These are phyloP conservation scores for Geotrypetes seraphini DNA, from an alignment of 2,797 vertebrate species.

Conservation along the genomic window DNA sequence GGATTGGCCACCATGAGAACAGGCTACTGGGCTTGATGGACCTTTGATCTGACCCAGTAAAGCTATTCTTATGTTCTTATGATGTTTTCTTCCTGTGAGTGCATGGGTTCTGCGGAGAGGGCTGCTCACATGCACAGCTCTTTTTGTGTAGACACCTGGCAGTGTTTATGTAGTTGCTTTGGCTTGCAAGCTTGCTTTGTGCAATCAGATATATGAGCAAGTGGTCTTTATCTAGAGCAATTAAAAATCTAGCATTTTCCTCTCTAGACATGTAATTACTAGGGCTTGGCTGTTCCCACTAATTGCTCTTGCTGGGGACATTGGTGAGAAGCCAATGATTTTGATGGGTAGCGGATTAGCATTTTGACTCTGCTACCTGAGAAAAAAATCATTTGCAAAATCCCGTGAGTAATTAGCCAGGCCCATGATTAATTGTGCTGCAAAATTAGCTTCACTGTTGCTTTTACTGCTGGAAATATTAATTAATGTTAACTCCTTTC, in stretches of 20 bases:
- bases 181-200: conserved; percentile 61
- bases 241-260: conserved; percentile 83
- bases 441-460: conserved; percentile 97
- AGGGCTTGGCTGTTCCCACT: conserved; percentile 80
- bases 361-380: conserved; percentile 76
- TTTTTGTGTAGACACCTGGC: conserved; percentile 86
- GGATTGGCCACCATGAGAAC: too few species aligned
- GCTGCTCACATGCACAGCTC: conserved; percentile 57
- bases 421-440: conserved; percentile 99
- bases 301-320: conserved; percentile 93
- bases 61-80: too few species aligned
- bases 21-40: too few species aligned
- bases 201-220: conserved; percentile 79
- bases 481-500: conserved; percentile 97
- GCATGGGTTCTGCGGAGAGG: conserved; percentile 49
- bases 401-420: conserved; percentile 98
- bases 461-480: conserved; percentile 98
- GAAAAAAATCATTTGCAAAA: conserved; percentile 97
- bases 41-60: too few species aligned
- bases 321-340: conserved; percentile 91
- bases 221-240: conserved; percentile 81
- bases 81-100: conserved; percentile 58
- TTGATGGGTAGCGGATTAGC: conserved; percentile 91
- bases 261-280: conserved; percentile 92
- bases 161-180: conserved; percentile 54